These are phyloP conservation scores for Microcebus griseorufus DNA, from an alignment of 2,113 vertebrate genomes.

Conservation along the genomic window DNA sequence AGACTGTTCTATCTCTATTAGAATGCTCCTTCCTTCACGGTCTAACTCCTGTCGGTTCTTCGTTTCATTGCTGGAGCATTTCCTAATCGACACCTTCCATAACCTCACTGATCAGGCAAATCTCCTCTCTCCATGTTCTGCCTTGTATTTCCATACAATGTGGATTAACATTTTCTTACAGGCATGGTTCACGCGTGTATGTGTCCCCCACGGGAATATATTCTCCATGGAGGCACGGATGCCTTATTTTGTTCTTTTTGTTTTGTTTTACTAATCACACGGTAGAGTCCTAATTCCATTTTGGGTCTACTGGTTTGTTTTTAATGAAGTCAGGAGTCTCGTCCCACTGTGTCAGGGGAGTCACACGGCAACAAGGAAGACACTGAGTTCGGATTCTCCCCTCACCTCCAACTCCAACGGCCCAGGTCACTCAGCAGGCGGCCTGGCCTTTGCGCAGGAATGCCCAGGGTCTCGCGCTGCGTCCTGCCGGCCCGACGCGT, in stretches of 20 bases:
- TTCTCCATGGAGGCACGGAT: background rate
- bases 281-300: background rate
- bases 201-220: background rate
- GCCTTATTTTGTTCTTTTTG: background rate
- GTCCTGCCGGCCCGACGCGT: background rate
- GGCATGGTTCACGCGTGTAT: background rate
- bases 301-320: background rate
- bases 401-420: background rate
- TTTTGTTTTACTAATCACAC: no score
- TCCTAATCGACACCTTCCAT: background rate
- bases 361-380: background rate
- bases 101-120: background rate
- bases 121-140: background rate
- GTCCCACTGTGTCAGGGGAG: fast-evolving
- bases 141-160: background rate
- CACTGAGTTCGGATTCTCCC: no score
- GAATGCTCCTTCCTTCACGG: background rate
- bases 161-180: background rate
- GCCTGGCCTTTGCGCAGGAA: fast-evolving
- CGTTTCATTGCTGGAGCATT: background rate
- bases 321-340: background rate
- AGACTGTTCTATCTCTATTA: background rate
- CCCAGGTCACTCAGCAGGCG: background rate
- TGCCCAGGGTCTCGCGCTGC: fast-evolving
- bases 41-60: background rate